These are phyloP conservation scores for Nematostella vectensis DNA, from an alignment of 92 coral and sea anemone genomes.

Conservation along the genomic window DNA sequence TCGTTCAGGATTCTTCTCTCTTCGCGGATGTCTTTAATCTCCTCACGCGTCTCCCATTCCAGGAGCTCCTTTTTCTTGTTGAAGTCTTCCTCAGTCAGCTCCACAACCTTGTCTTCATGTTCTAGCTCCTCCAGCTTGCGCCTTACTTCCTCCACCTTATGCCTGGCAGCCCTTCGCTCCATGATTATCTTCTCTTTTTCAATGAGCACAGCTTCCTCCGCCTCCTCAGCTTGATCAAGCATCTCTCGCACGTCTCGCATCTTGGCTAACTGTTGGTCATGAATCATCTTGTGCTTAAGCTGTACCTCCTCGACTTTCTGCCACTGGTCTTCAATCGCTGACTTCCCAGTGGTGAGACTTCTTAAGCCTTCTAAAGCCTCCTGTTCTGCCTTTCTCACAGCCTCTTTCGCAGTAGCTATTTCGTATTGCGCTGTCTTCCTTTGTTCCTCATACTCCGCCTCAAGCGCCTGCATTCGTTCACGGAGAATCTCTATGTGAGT, in stretches of 20 bases:
- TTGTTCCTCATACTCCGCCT: constrained; percentile 85
- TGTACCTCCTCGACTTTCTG: constrained; percentile 76
- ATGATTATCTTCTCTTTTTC: constrained; percentile 95
- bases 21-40: constrained; percentile 92
- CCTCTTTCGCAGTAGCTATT: constrained; percentile 80
- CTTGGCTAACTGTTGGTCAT: constrained; percentile 73
- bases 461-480: constrained; percentile 69
- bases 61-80: constrained; percentile 89
- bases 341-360: constrained; percentile 87
- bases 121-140: constrained; percentile 82
- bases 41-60: constrained; percentile 87
- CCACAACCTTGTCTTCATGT: constrained; percentile 70
- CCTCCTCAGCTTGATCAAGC: constrained; percentile 89
- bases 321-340: constrained; percentile 95
- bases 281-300: constrained; percentile 81
- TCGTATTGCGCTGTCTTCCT: constrained; percentile 72
- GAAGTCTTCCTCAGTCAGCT: constrained; percentile 89
- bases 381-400: constrained; percentile 78
- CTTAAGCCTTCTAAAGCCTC: constrained; percentile 90
- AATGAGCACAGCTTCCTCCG: constrained; percentile 82
- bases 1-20: constrained; percentile 84
- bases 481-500: constrained; percentile 80
- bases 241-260: constrained; percentile 82
- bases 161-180: constrained; percentile 93
- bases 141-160: constrained; percentile 94